phyloP scores from a whole-genome alignment of 2,888 invertebrate genomes.

The Eristalis tenax region DNA sequence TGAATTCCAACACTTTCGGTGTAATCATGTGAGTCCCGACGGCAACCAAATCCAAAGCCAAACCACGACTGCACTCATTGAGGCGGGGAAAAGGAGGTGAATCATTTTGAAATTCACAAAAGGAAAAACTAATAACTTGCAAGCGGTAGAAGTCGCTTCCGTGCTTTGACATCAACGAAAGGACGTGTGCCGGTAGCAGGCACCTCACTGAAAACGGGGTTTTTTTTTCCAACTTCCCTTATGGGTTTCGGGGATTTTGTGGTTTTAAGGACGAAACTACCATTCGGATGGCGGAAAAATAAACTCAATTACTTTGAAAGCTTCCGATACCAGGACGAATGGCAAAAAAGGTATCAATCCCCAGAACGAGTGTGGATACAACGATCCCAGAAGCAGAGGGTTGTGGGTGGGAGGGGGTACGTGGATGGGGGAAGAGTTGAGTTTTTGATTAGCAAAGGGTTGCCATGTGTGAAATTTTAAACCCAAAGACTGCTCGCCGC shows the following conservation, averaged over 20 bases:
- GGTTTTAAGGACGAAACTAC: conserved; percentile 22
- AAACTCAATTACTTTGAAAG: conserved; percentile 60
- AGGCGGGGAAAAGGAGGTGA: background rate
- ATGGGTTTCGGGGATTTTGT: conserved; percentile 24
- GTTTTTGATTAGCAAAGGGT: conserved; percentile 58
- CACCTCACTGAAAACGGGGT: background rate
- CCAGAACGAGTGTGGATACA: background rate
- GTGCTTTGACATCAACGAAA: background rate
- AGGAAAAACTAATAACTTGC: conserved; percentile 26
- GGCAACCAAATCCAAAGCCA: background rate
- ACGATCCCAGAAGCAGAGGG: background rate
- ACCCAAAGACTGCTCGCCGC: conserved; percentile 22
- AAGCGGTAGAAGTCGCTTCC: background rate
- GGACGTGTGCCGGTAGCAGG: background rate
- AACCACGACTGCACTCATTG: background rate
- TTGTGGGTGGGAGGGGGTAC: background rate
- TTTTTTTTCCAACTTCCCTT: background rate
- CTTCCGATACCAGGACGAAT: conserved; percentile 4
- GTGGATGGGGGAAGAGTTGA: background rate
- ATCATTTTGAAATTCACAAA: conserved; percentile 39
- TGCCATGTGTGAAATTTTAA: conserved; percentile 66
- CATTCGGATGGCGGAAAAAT: conserved; percentile 25
- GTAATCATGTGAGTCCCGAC: conserved; percentile 31
- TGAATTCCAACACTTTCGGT: conserved; percentile 48
- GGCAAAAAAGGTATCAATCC: background rate